phyloP scores from a whole-genome alignment of 2,888 invertebrate genomes.

The Lissocephala sabroskyi region DNA sequence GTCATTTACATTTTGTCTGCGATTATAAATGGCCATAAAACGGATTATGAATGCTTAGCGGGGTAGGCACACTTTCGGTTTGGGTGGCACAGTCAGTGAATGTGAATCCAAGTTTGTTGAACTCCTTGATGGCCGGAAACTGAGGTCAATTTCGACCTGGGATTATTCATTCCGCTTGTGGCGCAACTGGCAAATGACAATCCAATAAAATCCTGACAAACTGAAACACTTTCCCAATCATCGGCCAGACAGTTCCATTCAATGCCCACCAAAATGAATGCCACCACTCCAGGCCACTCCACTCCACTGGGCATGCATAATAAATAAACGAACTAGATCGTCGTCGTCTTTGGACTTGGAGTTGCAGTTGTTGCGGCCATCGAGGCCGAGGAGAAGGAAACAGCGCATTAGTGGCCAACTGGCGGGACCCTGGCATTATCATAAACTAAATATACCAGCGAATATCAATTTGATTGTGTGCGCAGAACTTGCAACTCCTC shows the following conservation, averaged over 20 bases:
- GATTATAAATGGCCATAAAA: constrained; percentile 36
- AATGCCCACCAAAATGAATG: constrained; percentile 10
- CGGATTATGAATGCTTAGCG: constrained; percentile 36
- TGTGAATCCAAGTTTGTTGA: no score
- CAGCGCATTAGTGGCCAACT: neutral
- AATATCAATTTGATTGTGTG: constrained; percentile 62
- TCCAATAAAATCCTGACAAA: neutral
- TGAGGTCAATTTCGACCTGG: no score
- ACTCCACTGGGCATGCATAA: constrained; percentile 30
- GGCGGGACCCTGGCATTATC: constrained; percentile 50
- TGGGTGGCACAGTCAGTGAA: no score
- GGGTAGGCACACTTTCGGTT: no score
- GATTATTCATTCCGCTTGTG: neutral
- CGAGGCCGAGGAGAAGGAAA: constrained; percentile 4
- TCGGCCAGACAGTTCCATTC: constrained; percentile 6
- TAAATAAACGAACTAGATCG: constrained; percentile 27
- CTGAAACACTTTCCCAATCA: constrained; percentile 27
- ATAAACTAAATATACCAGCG: constrained; percentile 65
- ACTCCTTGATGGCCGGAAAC: no score
- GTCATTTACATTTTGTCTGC: constrained; percentile 1
- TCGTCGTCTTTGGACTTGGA: constrained; percentile 15
- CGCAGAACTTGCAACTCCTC: constrained; percentile 7
- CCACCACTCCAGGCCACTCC: no score
- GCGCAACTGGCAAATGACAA: neutral
- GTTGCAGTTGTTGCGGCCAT: no score